Base-by-base conservation (phyloP, 1,140 invertebrate genomes). In the Chironomus tepperi region DNA sequence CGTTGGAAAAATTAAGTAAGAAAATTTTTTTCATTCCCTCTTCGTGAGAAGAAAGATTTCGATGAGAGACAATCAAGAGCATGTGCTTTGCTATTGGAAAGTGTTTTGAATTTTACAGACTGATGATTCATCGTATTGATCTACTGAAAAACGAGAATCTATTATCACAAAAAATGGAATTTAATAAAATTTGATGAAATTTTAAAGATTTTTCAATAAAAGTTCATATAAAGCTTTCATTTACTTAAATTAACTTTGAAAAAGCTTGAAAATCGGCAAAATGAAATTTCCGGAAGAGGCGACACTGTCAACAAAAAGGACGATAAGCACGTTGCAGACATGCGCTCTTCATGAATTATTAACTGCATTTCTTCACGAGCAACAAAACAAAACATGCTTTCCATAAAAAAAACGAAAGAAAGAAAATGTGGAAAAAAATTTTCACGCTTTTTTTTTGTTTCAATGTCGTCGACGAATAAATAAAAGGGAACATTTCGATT, bases 71-170 rank as follows among this genome's bases (percentile, higher is more conserved):
- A 12, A 5, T n/a, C 47, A 57, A 57, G 47, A 57, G 47, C 47
- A 57, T 57, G 47, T 57, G 47, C 47, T 57, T 57, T n/a, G 12
- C 47, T 15, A 57, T 57, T 57, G 47, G 47, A 57, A 57, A 57
- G 47, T 57, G 47, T 57, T 57, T 57, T 57, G 12, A 15, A 12
- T 57, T 57, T 57, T 5, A 57, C 12, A n/a, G 47, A 57, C 5
- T 57, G 47, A 57, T 57, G 47, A 57, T n/a, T 57, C 47, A 57
- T 57, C 10, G 12, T 12, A 12, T 57, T 57, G 47, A n/a, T 10
- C n/a, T 9, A 15, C 12, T n/a, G n/a, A 57, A 12, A 12, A 57
- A 15, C 5, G 43, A 8, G 8, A 47, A 10, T 47, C 8, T 47
- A 12, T 15, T 15, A 15, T 57, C n/a, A 47, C 8, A 3, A 9